These are phyloP conservation scores for Drosophila nigromelanica DNA, from an alignment of 1,140 invertebrate species.

Conservation along the genomic window DNA sequence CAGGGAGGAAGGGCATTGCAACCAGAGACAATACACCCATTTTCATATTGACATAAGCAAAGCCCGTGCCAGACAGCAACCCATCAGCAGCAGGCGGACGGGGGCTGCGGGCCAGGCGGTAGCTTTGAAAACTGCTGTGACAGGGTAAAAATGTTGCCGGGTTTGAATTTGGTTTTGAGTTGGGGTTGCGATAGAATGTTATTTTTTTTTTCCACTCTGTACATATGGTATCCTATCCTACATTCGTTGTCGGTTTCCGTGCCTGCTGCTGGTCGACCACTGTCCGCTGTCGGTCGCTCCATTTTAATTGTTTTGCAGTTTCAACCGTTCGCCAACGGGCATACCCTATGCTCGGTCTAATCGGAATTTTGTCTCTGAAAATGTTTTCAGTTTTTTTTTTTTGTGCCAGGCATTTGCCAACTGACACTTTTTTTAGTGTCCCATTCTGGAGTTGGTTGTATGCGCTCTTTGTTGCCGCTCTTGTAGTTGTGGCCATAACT, in stretches of 20 bases:
- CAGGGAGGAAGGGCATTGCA: no score
- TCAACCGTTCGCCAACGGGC: slow-evolving; percentile 11
- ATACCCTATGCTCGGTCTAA: slow-evolving; percentile 10
- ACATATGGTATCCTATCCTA: slow-evolving; percentile 11
- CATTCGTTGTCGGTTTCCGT: slow-evolving; percentile 6
- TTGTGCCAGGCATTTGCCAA: slow-evolving; percentile 20
- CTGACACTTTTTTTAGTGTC: slow-evolving; percentile 27
- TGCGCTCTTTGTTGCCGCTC: no score
- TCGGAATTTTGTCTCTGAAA: slow-evolving; percentile 24
- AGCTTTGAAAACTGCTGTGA: slow-evolving; percentile 33
- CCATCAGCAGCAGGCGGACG: slow-evolving; percentile 18
- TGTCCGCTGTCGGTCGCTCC: slow-evolving; percentile 27
- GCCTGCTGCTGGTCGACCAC: slow-evolving; percentile 31
- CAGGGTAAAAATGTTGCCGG: slow-evolving; percentile 34
- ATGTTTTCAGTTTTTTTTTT: slow-evolving; percentile 1
- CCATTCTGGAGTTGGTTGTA: slow-evolving; percentile 1
- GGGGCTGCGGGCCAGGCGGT: not conserved
- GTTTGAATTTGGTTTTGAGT: not conserved
- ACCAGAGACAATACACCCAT: slow-evolving; percentile 28
- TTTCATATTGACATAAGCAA: slow-evolving; percentile 54
- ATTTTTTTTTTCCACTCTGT: not conserved
- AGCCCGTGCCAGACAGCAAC: slow-evolving; percentile 37
- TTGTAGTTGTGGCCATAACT: slow-evolving; percentile 37
- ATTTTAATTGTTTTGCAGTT: slow-evolving; percentile 62
- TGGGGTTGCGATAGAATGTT: not conserved